A percentile compares a stretch with the other conserved stretches of the same genome.
Evolutionary conservation across 2,797 vertebrate species (phyloP).

Genomic region (Diplodus puntazzo): DNA sequence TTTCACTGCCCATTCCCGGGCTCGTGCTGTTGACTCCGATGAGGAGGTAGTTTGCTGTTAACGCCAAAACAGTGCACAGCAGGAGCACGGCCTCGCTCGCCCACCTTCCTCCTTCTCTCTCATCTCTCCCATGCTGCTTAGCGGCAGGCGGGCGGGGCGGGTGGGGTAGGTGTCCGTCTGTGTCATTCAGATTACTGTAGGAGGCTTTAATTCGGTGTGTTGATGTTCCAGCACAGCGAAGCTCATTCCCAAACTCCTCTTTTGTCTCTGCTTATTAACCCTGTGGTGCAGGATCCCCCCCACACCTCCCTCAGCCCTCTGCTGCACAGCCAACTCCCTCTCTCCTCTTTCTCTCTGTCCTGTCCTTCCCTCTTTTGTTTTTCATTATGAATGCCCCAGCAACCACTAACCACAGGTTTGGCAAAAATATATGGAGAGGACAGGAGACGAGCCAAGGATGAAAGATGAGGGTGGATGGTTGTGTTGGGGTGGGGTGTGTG

Average conservation of each 20-base stretch:
- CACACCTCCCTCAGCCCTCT: conserved; percentile 21
- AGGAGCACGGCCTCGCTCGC: background rate
- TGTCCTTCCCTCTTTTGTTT: conserved; percentile 60
- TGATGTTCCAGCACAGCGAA: conserved; percentile 61
- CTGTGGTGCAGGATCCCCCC: conserved; percentile 40
- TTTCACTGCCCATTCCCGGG: background rate
- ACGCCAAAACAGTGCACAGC: conserved; percentile 2
- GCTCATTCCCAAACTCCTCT: conserved; percentile 60
- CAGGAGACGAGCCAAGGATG: conserved; percentile 50
- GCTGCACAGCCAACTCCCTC: conserved; percentile 47
- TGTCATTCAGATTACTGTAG: conserved; percentile 61
- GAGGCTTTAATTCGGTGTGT: conserved; percentile 65
- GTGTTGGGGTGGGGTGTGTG: conserved; percentile 31
- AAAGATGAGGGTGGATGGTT: background rate
- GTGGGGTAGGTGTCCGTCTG: conserved; percentile 40
- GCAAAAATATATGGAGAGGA: conserved; percentile 42
- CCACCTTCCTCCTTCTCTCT: conserved; percentile 28
- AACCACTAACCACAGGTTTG: conserved; percentile 72
- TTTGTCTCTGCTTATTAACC: conserved; percentile 78
- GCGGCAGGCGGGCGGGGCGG: conserved; percentile 50
- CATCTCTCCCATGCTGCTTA: conserved; percentile 51
- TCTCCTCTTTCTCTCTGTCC: conserved; percentile 4
- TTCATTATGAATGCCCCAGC: conserved; percentile 52
- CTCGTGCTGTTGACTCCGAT: background rate
- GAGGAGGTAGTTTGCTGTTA: background rate